Percentiles rank a stretch among this genome's conserved stretches.
Evolutionary conservation across 1,140 invertebrate genomes (phyloP).

Genomic region (Schlechtendalia chinensis): DNA sequence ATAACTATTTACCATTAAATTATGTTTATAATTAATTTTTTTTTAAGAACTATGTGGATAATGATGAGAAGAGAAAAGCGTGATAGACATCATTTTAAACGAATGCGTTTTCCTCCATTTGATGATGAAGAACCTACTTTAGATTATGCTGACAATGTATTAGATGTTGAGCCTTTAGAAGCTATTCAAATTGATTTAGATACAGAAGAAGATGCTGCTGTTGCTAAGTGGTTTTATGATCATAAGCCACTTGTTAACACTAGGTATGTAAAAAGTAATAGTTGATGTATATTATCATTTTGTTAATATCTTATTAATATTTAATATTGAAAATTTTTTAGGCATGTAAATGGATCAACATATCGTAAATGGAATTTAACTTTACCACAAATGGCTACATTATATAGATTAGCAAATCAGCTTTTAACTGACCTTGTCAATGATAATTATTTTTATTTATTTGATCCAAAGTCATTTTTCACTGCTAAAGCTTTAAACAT

Average conservation of each 20-base stretch:
- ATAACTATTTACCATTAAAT: not conserved
- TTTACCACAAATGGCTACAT: constrained; percentile 93
- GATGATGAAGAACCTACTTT: constrained; percentile 99
- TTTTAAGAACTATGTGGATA: constrained; percentile 95
- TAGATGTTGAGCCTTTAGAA: constrained; percentile 98
- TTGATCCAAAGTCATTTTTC: constrained; percentile 99
- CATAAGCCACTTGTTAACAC: constrained; percentile 93
- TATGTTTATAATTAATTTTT: constrained; percentile 5
- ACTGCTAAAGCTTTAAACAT: constrained; percentile 99
- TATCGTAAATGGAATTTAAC: constrained; percentile 94
- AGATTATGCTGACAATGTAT: constrained; percentile 98
- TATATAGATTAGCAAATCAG: constrained; percentile 97
- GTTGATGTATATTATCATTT: too few relatives aligned
- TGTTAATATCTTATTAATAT: too few relatives aligned
- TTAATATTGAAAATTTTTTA: constrained; percentile 55
- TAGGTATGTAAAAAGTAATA: constrained; percentile 59
- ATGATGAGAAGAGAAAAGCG: constrained; percentile 99
- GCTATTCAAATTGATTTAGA: constrained; percentile 99
- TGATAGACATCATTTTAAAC: constrained; percentile 97
- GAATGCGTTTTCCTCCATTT: constrained; percentile 99
- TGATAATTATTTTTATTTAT: constrained; percentile 98
- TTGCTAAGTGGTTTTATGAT: constrained; percentile 96
- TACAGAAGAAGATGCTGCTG: constrained; percentile 89
- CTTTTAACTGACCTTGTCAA: constrained; percentile 98
- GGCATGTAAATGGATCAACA: constrained; percentile 93